Base-by-base conservation (phyloP, 1,140 invertebrate genomes). In the Lucilia sericata region DNA sequence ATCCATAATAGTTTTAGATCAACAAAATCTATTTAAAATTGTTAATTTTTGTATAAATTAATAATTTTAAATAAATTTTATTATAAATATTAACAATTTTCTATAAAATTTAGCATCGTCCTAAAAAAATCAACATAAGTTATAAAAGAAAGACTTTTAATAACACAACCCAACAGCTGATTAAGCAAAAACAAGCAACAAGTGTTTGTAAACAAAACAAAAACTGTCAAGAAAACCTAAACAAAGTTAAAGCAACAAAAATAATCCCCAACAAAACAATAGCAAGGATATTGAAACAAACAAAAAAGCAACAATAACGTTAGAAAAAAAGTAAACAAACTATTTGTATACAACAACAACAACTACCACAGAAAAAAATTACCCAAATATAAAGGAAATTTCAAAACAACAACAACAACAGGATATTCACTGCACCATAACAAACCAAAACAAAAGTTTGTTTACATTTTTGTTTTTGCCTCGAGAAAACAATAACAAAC, bases 1-100 rank as follows among this genome's bases (percentile, higher is more conserved):
- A 30, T 30, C 3, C 25, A 3, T 2, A 30, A 30, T 2, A 30
- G 25, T 30, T 30, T 30, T 2, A 30, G 1, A 30, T 3, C 25
- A 2, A 30, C 3, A 42, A 42, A 42, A 42, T 42, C 5, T 42
- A 42, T 42, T 42, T 42, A 10, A 42, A 42, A 42, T 42, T 42
- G 10, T 42, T 42, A 42, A 8, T 42, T 42, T 42, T 60, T n/a
- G 7, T 60, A n/a, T 2, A 10, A 17, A 17, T 60, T n/a, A 60
- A 60, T 60, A 60, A 17, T 60, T 60, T 60, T 60, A 60, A 60
- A 17, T 60, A n/a, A 17, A 60, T n/a, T 60, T 60, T 60, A 60
- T n/a, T 60, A n/a, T n/a, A 70, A 70, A 21, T 21, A 70, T 21
- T 70, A 70, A 70, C 2, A 70, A 21, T 55, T 55, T 55, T 12